Evolutionary conservation across 2,888 invertebrate genomes (phyloP).

Genomic region (Nomada fucata): DNA sequence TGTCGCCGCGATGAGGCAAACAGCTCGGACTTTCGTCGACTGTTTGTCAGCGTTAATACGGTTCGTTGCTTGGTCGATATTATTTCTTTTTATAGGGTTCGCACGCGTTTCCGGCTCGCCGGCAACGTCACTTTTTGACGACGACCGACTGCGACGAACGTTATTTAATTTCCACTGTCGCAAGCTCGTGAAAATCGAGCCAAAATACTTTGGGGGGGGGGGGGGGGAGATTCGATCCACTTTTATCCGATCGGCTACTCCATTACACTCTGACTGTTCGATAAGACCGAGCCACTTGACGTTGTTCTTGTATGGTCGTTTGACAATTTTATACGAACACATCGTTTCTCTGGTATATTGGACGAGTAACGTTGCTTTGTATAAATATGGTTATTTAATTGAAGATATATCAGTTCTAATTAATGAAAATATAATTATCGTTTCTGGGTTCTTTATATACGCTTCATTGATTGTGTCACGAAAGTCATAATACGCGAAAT

Average conservation of each 20-base stretch:
- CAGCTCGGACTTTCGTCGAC: not conserved
- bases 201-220: not conserved
- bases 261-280: not conserved
- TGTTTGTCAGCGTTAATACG: slow-evolving; percentile 49
- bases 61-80: slow-evolving; percentile 46
- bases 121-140: slow-evolving; percentile 26
- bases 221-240: not conserved
- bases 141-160: slow-evolving; percentile 11
- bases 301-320: too few species aligned
- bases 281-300: too few species aligned
- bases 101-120: slow-evolving; percentile 23
- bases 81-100: slow-evolving; percentile 24
- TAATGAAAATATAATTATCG: too few species aligned
- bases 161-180: slow-evolving; percentile 41
- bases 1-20: not conserved
- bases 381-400: not conserved
- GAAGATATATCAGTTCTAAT: too few species aligned
- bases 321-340: too few species aligned
- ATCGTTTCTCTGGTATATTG: not conserved
- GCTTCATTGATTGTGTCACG: too few species aligned
- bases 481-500: too few species aligned
- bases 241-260: slow-evolving; percentile 2
- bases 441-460: too few species aligned
- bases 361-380: too few species aligned
- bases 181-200: not conserved